phyloP scores from a whole-genome alignment of 2,797 vertebrate genomes.

The Steatocranus sp. region DNA sequence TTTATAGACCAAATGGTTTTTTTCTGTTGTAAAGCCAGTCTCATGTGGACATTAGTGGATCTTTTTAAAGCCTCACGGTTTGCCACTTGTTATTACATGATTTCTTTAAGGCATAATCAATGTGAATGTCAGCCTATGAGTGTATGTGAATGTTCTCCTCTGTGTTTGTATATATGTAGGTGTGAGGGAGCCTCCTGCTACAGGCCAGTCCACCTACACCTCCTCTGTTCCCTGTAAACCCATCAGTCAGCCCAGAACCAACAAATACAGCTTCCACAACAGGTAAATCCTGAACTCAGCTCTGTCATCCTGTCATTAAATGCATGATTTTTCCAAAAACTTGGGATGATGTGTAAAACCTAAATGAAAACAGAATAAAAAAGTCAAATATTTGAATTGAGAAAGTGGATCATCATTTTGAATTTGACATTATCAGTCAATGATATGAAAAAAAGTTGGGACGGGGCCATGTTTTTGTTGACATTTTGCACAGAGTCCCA shows the following conservation, averaged over 20 bases:
- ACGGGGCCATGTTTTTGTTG: neutral
- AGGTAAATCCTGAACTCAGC: constrained; percentile 71
- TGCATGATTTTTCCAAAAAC: neutral
- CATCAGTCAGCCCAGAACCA: constrained; percentile 82
- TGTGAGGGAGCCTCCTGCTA: constrained; percentile 78
- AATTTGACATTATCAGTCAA: neutral
- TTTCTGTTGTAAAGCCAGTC: neutral
- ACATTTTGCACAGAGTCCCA: neutral
- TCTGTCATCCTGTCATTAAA: neutral
- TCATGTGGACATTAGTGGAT: neutral
- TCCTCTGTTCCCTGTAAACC: constrained; percentile 83
- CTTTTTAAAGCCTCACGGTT: neutral
- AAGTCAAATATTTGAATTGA: neutral
- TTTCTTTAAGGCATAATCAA: neutral
- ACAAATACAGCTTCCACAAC: constrained; percentile 96
- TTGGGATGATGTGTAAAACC: neutral
- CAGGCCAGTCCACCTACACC: constrained; percentile 76
- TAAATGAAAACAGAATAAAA: neutral
- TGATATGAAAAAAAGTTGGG: neutral
- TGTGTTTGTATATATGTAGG: constrained; percentile 59
- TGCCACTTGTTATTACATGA: neutral
- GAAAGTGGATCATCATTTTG: neutral
- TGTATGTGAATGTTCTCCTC: neutral
- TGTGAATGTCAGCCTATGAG: neutral
- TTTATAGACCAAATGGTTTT: neutral